Conservation (phyloP, 2,888 invertebrate genomes). For the Syritta pipiens region DNA sequence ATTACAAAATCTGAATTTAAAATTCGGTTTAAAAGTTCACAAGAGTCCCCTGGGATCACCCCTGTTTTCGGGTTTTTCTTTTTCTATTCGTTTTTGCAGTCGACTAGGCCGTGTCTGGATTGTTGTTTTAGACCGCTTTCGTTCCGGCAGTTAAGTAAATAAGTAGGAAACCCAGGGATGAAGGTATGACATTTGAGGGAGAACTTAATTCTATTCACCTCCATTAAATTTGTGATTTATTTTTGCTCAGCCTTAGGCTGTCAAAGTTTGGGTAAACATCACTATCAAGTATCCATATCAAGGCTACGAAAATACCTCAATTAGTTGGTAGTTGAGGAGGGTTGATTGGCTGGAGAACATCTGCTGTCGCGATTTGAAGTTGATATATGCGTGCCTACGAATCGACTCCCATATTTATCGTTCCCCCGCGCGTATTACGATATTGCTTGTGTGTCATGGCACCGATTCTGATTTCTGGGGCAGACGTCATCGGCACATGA, state of each 20-base stretch:
- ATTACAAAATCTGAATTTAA: constrained; percentile 14
- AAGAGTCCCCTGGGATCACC: not conserved
- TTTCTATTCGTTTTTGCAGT: not conserved
- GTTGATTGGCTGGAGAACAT: not conserved
- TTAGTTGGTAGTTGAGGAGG: not conserved
- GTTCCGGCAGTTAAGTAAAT: constrained; percentile 14
- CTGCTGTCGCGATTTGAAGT: not conserved
- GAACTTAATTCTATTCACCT: not conserved
- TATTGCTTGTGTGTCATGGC: not conserved
- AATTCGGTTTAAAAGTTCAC: constrained; percentile 21
- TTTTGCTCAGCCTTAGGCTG: not conserved
- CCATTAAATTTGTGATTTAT: not conserved
- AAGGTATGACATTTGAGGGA: not conserved
- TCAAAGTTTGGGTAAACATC: not conserved
- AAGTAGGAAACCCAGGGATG: not conserved
- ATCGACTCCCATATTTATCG: not conserved
- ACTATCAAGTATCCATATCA: not conserved
- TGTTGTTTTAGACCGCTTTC: not conserved
- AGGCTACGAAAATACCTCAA: not conserved
- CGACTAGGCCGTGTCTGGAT: not conserved
- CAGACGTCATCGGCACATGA: not conserved
- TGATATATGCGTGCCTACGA: constrained; percentile 4
- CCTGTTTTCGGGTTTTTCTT: not conserved
- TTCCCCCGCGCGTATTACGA: not conserved
- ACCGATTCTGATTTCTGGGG: too few species aligned